A percentile compares a stretch with the other conserved stretches of the same genome.
Conservation (phyloP, 2,888 invertebrate species). For the Salticus scenicus region DNA sequence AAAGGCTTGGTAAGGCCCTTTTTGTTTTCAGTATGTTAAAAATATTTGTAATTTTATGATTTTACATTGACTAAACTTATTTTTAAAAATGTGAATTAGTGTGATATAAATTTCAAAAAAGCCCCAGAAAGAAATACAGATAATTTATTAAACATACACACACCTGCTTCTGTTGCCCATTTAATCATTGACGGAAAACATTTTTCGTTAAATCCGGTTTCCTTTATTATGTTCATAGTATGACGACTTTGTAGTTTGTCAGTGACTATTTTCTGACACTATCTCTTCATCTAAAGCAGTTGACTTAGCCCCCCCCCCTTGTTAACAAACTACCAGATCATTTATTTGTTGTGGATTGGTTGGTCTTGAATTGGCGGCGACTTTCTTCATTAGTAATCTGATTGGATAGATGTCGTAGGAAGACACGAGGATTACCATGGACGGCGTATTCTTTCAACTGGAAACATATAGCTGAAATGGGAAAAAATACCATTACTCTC, state of each 20-base stretch:
- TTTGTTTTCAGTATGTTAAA: too few species aligned
- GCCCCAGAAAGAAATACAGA: too few species aligned
- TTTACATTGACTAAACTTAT: too few species aligned
- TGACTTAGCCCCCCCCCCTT: neutral
- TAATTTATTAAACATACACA: too few species aligned
- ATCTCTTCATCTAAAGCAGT: slow-evolving; percentile 18
- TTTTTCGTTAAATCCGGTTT: slow-evolving; percentile 26
- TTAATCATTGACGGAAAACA: too few species aligned
- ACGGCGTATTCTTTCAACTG: neutral
- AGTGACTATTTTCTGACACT: slow-evolving; percentile 17
- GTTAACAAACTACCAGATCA: slow-evolving; percentile 25
- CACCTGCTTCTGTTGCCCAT: too few species aligned
- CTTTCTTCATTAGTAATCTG: neutral
- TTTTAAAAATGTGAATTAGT: too few species aligned
- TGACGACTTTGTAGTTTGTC: slow-evolving; percentile 24
- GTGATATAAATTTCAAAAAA: too few species aligned
- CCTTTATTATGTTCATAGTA: slow-evolving; percentile 2
- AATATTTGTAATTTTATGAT: too few species aligned
- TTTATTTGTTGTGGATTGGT: neutral
- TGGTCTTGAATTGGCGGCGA: neutral
- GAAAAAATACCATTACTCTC: neutral
- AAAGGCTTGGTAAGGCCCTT: too few species aligned
- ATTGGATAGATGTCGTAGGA: neutral
- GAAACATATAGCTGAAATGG: neutral
- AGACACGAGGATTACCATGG: neutral